phyloP scores from a whole-genome alignment of 1,140 invertebrate genomes.

The Idris sp. region DNA sequence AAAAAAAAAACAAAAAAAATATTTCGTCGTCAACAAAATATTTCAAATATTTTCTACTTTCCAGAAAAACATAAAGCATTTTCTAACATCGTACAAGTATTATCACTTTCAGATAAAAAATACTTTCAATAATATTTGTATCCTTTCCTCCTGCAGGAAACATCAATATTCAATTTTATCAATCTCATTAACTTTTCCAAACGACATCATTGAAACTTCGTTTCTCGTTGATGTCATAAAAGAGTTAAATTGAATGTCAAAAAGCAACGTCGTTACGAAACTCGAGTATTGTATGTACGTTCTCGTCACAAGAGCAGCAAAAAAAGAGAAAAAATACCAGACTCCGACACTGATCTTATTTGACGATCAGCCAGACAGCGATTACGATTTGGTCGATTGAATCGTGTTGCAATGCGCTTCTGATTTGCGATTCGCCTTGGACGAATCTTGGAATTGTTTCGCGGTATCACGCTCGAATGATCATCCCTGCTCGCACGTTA shows the following conservation, averaged over 20 bases:
- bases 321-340: too few species aligned
- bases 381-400: slow-evolving; percentile 24
- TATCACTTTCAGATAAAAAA: too few species aligned
- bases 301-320: not conserved
- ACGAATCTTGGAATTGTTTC: slow-evolving; percentile 55
- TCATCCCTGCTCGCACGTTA: slow-evolving; percentile 27
- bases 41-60: too few species aligned
- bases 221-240: slow-evolving; percentile 13
- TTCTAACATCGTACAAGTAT: too few species aligned
- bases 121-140: too few species aligned
- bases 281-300: too few species aligned
- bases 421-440: slow-evolving; percentile 46
- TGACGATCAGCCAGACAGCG: slow-evolving; percentile 17
- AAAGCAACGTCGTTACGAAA: too few species aligned
- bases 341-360: slow-evolving; percentile 41
- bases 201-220: slow-evolving; percentile 6
- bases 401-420: slow-evolving; percentile 9
- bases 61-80: too few species aligned
- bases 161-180: slow-evolving; percentile 9
- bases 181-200: slow-evolving; percentile 21
- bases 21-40: too few species aligned
- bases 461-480: slow-evolving; percentile 43
- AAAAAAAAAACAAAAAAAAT: too few species aligned
- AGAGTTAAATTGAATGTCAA: slow-evolving; percentile 36
- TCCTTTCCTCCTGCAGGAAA: not conserved